Conservation (phyloP, 2,888 invertebrate species). For the Nemotelus nigrinus region DNA sequence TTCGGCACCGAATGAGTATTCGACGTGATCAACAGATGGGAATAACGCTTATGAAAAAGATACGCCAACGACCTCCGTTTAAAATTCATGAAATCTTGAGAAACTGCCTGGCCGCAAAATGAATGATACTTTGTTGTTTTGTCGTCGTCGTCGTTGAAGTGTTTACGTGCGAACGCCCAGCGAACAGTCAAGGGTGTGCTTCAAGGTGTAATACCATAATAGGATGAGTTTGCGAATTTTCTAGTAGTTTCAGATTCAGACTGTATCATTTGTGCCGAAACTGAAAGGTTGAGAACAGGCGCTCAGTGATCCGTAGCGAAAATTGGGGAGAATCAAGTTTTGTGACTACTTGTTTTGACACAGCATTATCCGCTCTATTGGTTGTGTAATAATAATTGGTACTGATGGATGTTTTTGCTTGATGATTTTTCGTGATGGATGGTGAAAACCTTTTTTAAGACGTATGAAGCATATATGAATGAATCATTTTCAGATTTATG, state of each 20-base stretch:
- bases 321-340: background rate
- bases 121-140: background rate
- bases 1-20: slow-evolving; percentile 6
- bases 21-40: slow-evolving; percentile 39
- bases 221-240: slow-evolving; percentile 19
- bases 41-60: slow-evolving; percentile 42
- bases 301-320: background rate
- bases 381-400: background rate
- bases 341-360: background rate
- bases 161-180: slow-evolving; percentile 20
- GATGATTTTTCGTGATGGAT: background rate
- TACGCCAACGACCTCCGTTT: slow-evolving; percentile 43
- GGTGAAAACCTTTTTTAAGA: slow-evolving; percentile 1
- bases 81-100: slow-evolving; percentile 44
- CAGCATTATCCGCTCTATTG: background rate
- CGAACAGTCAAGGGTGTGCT: background rate
- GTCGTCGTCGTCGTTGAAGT: background rate
- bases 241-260: slow-evolving; percentile 1
- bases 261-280: background rate
- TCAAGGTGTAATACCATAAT: background rate
- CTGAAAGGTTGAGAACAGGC: slow-evolving; percentile 17
- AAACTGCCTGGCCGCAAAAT: slow-evolving; percentile 36
- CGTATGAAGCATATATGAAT: background rate
- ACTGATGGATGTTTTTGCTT: slow-evolving; percentile 2
- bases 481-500: too few relatives aligned